These are phyloP conservation scores for Nephila pilipes DNA, from an alignment of 1,140 invertebrate genomes.

Conservation along the genomic window DNA sequence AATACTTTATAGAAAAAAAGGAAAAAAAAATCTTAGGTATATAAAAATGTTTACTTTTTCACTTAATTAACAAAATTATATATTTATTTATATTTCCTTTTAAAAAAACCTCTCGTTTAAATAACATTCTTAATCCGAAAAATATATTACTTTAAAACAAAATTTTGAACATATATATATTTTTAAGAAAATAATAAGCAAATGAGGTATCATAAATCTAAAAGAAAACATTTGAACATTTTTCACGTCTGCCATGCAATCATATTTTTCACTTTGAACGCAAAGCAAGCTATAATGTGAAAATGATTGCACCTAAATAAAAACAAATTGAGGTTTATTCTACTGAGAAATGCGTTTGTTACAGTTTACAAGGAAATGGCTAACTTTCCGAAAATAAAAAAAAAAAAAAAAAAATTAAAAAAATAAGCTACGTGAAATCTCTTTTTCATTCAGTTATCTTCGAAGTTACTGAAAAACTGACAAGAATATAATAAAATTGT, in stretches of 20 bases:
- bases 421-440: not conserved
- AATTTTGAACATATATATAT: not conserved
- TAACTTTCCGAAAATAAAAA: not conserved
- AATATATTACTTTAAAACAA: not conserved
- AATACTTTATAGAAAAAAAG: no score
- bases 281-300: constrained; percentile 46
- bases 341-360: constrained; percentile 11
- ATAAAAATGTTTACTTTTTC: no score
- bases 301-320: constrained; percentile 59
- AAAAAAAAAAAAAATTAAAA: not conserved
- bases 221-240: not conserved
- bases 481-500: constrained; percentile 49
- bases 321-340: not conserved
- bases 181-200: not conserved
- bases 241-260: not conserved
- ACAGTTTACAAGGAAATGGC: not conserved
- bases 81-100: no score
- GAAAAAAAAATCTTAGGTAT: no score
- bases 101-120: no score
- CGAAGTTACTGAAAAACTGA: not conserved
- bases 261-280: constrained; percentile 3
- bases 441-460: not conserved
- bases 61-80: no score
- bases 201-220: not conserved
- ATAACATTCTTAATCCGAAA: no score